Evolutionary conservation across 1,140 invertebrate genomes (phyloP), one percentile per base, ranked within the genome.

Genomic region (Centruroides vittatus): DNA sequence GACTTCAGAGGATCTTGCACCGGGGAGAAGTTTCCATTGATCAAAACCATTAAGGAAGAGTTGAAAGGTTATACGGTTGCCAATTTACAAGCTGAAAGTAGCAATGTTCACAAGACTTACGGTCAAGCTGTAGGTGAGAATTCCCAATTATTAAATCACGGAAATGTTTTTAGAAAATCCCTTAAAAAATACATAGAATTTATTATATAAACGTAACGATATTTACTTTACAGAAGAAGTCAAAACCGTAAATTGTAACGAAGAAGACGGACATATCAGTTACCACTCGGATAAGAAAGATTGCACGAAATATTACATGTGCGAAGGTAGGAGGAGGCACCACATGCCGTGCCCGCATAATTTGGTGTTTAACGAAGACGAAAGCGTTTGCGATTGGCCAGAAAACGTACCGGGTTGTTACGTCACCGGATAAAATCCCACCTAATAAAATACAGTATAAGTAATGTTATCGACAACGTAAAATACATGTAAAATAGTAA

Each of bases 311-410:
- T 93, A 93, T 72, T 93, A 89, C 74, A 93, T 93, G 89, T 94
- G 89, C 71, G 89, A 94, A 75, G 89, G 89, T 12, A 88, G 71
- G 4, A 12, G 46, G 8, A n/a, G 90, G 70, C 90, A 93, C 72
- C 90, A 93, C 75, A 93, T 93, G 89, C 88, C 89, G 13, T 93
- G 89, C 72, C 90, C 90, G 0, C 80, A 82, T n/a, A 89, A 93
- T 73, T 78, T 94, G 35, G 90, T 94, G 0, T 93, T 93, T 76
- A 94, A 94, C 75, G 83, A 83, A 3, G 86, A 90, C 70, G 86
- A 91, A 69, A 92, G 91, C 69, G 89, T 94, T 2, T 94, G 90
- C 72, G 90, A 94, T 76, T 94, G 90, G 90, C 89, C 89, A 3
- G 89, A 93, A 70, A 93, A 93, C 67, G 89, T 93, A n/a, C n/a